phyloP scores from a whole-genome alignment of 2,797 vertebrate genomes.

The Rhadinocentrus ornatus region DNA sequence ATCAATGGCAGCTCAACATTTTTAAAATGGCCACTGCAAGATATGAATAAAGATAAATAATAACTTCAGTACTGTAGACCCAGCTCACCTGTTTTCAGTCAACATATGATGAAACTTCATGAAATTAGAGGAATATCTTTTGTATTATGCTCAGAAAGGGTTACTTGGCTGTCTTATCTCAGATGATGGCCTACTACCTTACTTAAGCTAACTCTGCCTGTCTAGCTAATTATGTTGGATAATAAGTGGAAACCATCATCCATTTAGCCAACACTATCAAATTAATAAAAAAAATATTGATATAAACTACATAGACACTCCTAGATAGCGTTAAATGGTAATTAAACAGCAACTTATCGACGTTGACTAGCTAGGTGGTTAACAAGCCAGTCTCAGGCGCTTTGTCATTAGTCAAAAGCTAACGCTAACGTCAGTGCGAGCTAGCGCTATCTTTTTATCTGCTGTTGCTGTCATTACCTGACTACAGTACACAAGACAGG shows the following conservation, averaged over 20 bases:
- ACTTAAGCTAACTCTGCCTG: constrained; percentile 32
- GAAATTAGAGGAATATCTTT: constrained; percentile 25
- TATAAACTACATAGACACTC: background rate
- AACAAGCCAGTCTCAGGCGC: constrained; percentile 31
- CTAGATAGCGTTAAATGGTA: background rate
- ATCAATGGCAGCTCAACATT: background rate
- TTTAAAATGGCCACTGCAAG: constrained; percentile 9
- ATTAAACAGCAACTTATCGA: background rate
- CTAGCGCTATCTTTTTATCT: constrained; percentile 7
- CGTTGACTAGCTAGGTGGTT: constrained; percentile 24
- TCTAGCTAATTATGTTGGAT: constrained; percentile 30
- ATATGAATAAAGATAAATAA: background rate
- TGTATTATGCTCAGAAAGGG: constrained; percentile 26
- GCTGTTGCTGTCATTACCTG: background rate
- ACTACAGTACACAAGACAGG: no score
- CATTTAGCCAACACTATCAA: constrained; percentile 27
- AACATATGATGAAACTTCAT: constrained; percentile 76
- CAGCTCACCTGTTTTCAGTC: constrained; percentile 81
- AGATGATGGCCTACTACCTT: constrained; percentile 46
- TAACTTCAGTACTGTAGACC: background rate
- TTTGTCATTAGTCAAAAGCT: constrained; percentile 39
- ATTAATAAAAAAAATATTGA: background rate
- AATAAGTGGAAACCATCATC: background rate
- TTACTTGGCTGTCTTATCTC: constrained; percentile 12
- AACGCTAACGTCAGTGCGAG: constrained; percentile 41